Evolutionary conservation across 2,888 invertebrate species (phyloP).

Genomic region (Galerucella calmariensis): DNA sequence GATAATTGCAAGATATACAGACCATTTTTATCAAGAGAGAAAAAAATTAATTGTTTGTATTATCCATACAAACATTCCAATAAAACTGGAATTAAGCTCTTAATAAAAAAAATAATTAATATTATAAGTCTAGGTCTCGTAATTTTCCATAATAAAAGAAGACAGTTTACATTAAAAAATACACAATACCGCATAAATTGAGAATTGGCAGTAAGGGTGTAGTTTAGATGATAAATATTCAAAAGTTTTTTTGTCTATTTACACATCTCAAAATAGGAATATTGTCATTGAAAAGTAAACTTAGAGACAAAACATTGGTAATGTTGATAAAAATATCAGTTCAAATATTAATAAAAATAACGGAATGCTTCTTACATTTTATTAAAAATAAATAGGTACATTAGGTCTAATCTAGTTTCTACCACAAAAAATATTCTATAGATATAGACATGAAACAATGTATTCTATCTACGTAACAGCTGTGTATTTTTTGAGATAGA

Average conservation of each 20-base stretch:
- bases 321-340: background rate
- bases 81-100: conserved; percentile 65
- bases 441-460: too few species aligned
- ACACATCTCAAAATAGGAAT: too few species aligned
- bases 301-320: too few species aligned
- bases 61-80: conserved; percentile 62
- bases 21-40: conserved; percentile 56
- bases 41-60: conserved; percentile 55
- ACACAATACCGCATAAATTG: conserved; percentile 57
- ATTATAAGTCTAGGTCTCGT: conserved; percentile 44
- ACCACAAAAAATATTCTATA: too few species aligned
- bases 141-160: conserved; percentile 50
- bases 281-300: too few species aligned
- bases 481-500: too few species aligned
- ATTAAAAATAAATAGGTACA: too few species aligned
- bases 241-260: too few species aligned
- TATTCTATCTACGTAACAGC: too few species aligned
- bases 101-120: conserved; percentile 51
- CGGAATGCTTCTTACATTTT: background rate
- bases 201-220: conserved; percentile 2
- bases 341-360: background rate
- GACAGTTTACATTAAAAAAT: conserved; percentile 65
- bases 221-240: background rate
- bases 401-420: too few species aligned
- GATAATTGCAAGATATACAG: conserved; percentile 50